phyloP scores from a whole-genome alignment of 2,113 vertebrate species.

The Coptodon bakossiorum region DNA sequence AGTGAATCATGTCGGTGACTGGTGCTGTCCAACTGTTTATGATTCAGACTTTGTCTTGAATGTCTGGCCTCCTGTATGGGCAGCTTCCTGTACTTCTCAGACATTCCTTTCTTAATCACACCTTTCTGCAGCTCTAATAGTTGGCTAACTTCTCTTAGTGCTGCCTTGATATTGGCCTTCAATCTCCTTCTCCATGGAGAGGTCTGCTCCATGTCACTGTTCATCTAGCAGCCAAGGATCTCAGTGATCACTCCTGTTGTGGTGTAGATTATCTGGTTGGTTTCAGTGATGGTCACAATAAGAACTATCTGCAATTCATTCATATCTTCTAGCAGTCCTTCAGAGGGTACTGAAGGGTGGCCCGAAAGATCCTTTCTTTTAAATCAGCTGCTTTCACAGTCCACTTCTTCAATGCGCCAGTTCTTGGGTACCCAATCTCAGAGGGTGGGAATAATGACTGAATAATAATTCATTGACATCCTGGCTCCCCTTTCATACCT shows the following conservation, averaged over 20 bases:
- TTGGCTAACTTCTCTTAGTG: not conserved
- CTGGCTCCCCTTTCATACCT: no score
- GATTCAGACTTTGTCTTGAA: not conserved
- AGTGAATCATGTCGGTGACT: not conserved
- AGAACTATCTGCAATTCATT: not conserved
- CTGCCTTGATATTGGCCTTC: not conserved
- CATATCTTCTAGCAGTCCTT: not conserved
- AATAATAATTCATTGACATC: no score
- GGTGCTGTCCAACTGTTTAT: not conserved
- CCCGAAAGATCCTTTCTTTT: not conserved
- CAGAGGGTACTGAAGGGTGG: not conserved
- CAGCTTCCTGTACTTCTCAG: not conserved
- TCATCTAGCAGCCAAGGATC: not conserved
- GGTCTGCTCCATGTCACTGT: not conserved
- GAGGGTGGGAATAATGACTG: no score
- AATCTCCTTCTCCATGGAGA: not conserved
- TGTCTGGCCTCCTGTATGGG: not conserved
- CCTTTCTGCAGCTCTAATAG: not conserved
- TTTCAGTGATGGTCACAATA: not conserved
- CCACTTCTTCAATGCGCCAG: not conserved
- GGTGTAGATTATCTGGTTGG: not conserved
- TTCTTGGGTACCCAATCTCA: no score
- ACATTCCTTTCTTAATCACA: not conserved
- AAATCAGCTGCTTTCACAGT: not conserved
- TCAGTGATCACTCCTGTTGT: not conserved